A percentile compares a stretch with the other conserved stretches of the same genome.
phyloP scores from a whole-genome alignment of 2,113 vertebrate species.

The Sorex araneus region DNA sequence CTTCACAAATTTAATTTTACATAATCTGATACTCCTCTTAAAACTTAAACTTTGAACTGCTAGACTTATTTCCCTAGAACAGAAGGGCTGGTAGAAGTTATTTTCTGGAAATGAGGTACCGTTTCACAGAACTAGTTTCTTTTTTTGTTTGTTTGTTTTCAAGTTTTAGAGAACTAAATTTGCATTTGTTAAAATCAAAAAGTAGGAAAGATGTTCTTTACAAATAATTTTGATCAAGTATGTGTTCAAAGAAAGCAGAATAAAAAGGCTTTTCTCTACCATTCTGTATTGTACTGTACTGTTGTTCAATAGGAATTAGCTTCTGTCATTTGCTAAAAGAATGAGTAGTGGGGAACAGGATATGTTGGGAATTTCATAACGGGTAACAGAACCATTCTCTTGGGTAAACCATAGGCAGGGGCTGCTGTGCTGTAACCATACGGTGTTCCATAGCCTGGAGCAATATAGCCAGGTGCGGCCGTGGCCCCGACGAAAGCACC shows the following conservation, averaged over 20 bases:
- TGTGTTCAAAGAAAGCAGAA: conserved; percentile 92
- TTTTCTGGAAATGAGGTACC: conserved; percentile 97
- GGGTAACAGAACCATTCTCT: conserved; percentile 99
- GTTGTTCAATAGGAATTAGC: conserved; percentile 90
- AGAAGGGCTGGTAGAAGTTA: conserved; percentile 95
- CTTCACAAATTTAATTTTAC: conserved; percentile 96
- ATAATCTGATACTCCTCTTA: conserved; percentile 92
- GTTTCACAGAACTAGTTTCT: conserved; percentile 99
- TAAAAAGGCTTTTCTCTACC: conserved; percentile 92
- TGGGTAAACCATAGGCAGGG: conserved; percentile 99
- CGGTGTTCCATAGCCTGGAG: conserved; percentile 96
- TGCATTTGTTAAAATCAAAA: conserved; percentile 94
- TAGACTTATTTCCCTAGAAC: conserved; percentile 91
- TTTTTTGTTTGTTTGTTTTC: conserved; percentile 95
- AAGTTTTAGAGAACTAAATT: conserved; percentile 97
- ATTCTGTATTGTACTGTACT: conserved; percentile 92
- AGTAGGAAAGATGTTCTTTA: conserved; percentile 94
- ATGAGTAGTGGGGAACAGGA: conserved; percentile 98
- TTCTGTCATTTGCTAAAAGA: conserved; percentile 97
- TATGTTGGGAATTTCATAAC: conserved; percentile 99
- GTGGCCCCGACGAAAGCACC: conserved; percentile 97
- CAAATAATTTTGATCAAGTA: conserved; percentile 94
- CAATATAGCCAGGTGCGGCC: conserved; percentile 96
- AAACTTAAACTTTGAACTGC: conserved; percentile 91
- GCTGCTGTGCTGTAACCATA: conserved; percentile 97